A percentile compares a stretch with the other conserved stretches of the same genome.
Conservation (phyloP, 2,797 vertebrate genomes). For the Amblyopsis hoosieri region DNA sequence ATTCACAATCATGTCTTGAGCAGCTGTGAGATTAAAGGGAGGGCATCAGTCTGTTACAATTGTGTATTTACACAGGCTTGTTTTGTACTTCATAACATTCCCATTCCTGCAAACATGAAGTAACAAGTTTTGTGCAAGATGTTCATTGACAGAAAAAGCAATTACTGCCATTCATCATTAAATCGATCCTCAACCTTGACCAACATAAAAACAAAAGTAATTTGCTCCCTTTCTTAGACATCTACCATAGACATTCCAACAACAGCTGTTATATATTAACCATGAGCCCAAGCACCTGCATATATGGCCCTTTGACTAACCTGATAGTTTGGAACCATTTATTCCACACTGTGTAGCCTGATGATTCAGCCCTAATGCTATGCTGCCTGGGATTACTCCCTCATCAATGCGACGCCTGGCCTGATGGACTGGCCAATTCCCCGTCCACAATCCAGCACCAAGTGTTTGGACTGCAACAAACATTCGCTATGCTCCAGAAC, state of each 20-base stretch:
- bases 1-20: slow-evolving; percentile 35
- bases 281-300: background rate
- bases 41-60: slow-evolving; percentile 38
- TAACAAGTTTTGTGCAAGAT: slow-evolving; percentile 41
- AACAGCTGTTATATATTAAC: slow-evolving; percentile 14
- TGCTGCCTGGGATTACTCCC: slow-evolving; percentile 34
- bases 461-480: slow-evolving; percentile 13
- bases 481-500: slow-evolving; percentile 9
- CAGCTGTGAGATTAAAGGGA: slow-evolving; percentile 58
- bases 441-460: slow-evolving; percentile 18
- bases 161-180: slow-evolving; percentile 33
- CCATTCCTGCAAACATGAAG: slow-evolving; percentile 17
- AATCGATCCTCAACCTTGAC: slow-evolving; percentile 12
- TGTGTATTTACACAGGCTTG: slow-evolving; percentile 19
- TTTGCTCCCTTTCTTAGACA: slow-evolving; percentile 22
- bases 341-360: slow-evolving; percentile 18
- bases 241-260: slow-evolving; percentile 23
- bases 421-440: slow-evolving; percentile 19
- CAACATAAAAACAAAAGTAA: slow-evolving; percentile 14
- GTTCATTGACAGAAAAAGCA: slow-evolving; percentile 45
- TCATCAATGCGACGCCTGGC: slow-evolving; percentile 22
- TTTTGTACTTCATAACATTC: slow-evolving; percentile 26
- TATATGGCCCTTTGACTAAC: slow-evolving; percentile 2
- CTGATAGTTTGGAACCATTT: slow-evolving; percentile 6
- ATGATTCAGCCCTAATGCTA: slow-evolving; percentile 23